Base-by-base conservation (phyloP, 2,797 vertebrate species). In the Chelon auratus region DNA sequence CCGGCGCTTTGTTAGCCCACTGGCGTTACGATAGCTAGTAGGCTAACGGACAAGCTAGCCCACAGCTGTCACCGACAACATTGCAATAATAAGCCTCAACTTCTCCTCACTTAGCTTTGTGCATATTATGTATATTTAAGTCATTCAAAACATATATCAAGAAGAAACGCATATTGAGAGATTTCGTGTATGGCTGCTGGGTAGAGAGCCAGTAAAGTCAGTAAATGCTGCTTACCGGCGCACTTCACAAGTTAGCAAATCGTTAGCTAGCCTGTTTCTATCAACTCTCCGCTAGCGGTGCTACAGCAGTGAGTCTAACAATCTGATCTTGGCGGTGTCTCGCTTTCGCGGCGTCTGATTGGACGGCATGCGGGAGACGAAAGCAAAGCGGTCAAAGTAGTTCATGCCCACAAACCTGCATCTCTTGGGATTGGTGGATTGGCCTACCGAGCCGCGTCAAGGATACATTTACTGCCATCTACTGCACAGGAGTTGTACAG, bases 281-380 rank as follows among this genome's bases (percentile, higher is more conserved):
- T 62, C 40, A 63, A 52, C 78, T 82, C 75, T 56, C 54, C 36
- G 85, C 79, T 93, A 92, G 87, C 90, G 57, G 55, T 14, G 83
- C 87, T 89, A 80, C 89, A 82, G 78, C 89, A 84, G 89, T 78
- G 79, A 76, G 68, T 86, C 91, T 93, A 81, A 85, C 93, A 93
- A 94, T 95, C 94, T 93, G 94, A 95, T 93, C 94, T 95, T 95
- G 94, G 94, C 94, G 94, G 94, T 94, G 94, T 92, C 93, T 90
- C 82, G 62, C 58, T 82, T 78, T 70, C 13, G 72, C 76, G 72
- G 18, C 0, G 6, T 81, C 60, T 87, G 90, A 95, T 95, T 95
- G 94, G 94, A 63, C 75, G 13, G 69, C 68, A 40, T 61, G 59
- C 18, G 15, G 0, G 37, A 80, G 86, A 95, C 93, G 93, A 77